Base-by-base conservation (phyloP, 2,888 invertebrate species). In the Nemurella pictetii region DNA sequence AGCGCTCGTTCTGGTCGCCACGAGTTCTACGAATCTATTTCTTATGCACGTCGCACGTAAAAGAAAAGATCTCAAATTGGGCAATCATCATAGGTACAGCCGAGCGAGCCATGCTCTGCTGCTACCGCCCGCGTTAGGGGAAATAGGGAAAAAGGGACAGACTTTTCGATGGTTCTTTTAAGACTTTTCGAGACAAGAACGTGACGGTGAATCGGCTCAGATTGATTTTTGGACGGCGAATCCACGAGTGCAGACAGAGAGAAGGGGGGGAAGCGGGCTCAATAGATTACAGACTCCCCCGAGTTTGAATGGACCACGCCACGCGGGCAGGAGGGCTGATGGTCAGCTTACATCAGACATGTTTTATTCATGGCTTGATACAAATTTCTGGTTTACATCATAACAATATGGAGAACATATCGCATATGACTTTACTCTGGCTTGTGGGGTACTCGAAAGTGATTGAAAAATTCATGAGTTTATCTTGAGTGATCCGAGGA, bases 1-100 rank as follows among this genome's bases (percentile, higher is more conserved):
- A 75, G 28, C 75, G 7, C 28, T 75, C n/a, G 55, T 55, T 55
- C 20, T 2, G 55, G 25, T 75, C 75, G 75, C 75, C 26, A 75
- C 75, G 28, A 28, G 26, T 75, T 75, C 26, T 75, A 12, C 75
- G 75, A 75, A 75, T 75, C 28, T 28, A 75, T 75, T 75, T 75
- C 75, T 75, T 28, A 75, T 75, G 75, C 75, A 75, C 75, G 75
- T 20, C 55, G 15, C 55, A 55, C 55, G 55, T 55, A 55, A 75
- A 75, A 28, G 75, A 55, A 75, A 28, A 75, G 75, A 28, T 26
- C 75, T 75, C 27, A 75, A 75, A 75, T 75, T 75, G 75, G 75
- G 27, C 75, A 75, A 75, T 75, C 75, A 75, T 75, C 75, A 9
- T 9, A 9, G 7, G 26, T 28, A 27, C 27, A 0, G 75, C 55